Percentiles rank a stretch among this genome's conserved stretches.
phyloP scores from a whole-genome alignment of 2,888 invertebrate genomes.

The Anodontia alba region DNA sequence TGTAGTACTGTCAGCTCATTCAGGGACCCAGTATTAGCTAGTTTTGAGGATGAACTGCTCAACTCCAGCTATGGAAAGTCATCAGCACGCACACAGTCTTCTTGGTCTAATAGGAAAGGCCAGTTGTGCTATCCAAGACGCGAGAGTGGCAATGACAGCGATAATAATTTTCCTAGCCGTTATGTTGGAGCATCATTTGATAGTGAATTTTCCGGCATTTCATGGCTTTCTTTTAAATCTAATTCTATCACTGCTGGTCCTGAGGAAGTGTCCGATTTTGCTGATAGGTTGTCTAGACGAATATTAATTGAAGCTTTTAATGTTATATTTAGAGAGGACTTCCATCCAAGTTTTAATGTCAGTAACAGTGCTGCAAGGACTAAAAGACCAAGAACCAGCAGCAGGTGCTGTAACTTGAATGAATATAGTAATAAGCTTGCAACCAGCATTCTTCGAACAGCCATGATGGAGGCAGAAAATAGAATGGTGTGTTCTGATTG shows the following conservation, averaged over 20 bases:
- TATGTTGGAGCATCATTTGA: constrained; percentile 46
- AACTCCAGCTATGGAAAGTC: constrained; percentile 56
- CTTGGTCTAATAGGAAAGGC: constrained; percentile 57
- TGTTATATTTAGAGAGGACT: constrained; percentile 9
- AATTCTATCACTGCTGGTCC: constrained; percentile 22
- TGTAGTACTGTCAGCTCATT: constrained; percentile 77
- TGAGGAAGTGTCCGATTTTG: constrained; percentile 61
- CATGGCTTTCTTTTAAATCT: constrained; percentile 46
- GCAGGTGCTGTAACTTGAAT: constrained; percentile 18
- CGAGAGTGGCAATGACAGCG: background rate
- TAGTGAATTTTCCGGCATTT: constrained; percentile 56
- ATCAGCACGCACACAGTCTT: constrained; percentile 51
- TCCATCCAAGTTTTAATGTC: background rate
- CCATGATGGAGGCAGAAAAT: constrained; percentile 23
- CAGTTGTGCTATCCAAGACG: constrained; percentile 34
- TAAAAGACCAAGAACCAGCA: background rate
- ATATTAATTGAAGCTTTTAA: constrained; percentile 63
- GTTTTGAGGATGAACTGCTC: constrained; percentile 76
- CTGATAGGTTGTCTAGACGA: constrained; percentile 59
- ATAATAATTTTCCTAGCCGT: constrained; percentile 22
- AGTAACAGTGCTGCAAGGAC: background rate
- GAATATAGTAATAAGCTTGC: constrained; percentile 53
- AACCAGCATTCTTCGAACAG: constrained; percentile 34
- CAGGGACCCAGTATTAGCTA: constrained; percentile 72
- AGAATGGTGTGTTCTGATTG: constrained; percentile 40